Evolutionary conservation across 2,797 vertebrate genomes (phyloP), one percentile per base, ranked within the genome.

Genomic region (Argyrosomus regius): DNA sequence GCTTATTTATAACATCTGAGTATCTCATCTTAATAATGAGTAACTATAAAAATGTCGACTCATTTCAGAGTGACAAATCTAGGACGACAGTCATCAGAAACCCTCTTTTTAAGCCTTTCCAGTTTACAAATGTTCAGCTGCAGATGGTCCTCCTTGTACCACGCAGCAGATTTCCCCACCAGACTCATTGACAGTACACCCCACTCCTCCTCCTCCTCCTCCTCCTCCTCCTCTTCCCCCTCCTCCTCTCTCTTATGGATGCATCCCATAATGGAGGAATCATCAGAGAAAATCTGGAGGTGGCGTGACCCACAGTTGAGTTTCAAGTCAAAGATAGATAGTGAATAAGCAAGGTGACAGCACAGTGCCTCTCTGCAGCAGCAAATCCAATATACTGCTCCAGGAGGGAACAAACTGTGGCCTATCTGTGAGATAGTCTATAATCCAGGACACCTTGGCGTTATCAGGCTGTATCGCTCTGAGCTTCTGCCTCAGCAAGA

Each of bases 401-500:
- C 49, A 28, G 74, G 78, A 87, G 73, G 82, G 84, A 89, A 86
- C 85, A 90, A 81, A 87, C 84, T 74, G 77, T 31, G 82, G 82
- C 67, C 86, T 83, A 85, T 90, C 83, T 84, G 53, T 0, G n/a
- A 84, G 91, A 85, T 85, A 84, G 85, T 88, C 87, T 86, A 79
- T 94, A 90, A 92, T 93, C 89, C 91, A 77, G 90, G 90, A 92
- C 90, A 91, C 87, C 89, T 88, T 84, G 89, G 88, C 22, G 59
- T 86, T 91, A 93, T 92, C 90, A 14, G 86, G 79, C 85, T 79
- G 78, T 56, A 93, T 93, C 81, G 26, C 85, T 84, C 74, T 76
- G 83, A 87, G 89, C 86, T 83, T 77, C 78, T 74, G 64, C 84
- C 63, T 24, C 49, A 82, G 86, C 76, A 74, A 31, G 66, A 89